phyloP scores from a whole-genome alignment of 2,113 vertebrate species.

The Trichechus manatus region DNA sequence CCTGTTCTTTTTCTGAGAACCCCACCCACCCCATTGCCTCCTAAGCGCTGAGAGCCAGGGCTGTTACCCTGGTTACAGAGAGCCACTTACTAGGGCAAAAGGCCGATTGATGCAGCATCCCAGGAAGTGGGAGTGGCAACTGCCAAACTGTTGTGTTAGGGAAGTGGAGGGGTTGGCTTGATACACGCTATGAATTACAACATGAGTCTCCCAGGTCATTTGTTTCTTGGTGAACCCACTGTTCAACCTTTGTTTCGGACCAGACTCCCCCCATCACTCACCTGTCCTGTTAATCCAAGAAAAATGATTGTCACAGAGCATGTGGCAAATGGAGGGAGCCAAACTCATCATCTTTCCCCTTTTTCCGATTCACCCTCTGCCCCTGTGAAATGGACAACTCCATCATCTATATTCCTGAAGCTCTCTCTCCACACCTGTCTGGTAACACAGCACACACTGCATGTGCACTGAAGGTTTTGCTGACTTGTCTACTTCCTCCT shows the following conservation, averaged over 20 bases:
- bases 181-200: background rate
- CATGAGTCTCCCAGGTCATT: too few relatives aligned
- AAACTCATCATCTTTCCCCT: background rate
- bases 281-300: background rate
- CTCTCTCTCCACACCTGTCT: background rate
- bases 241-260: background rate
- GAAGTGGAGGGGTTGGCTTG: background rate
- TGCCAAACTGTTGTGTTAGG: background rate
- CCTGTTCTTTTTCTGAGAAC: background rate
- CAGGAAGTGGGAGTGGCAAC: background rate
- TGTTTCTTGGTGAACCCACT: background rate
- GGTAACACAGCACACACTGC: background rate
- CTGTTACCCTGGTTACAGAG: background rate
- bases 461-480: background rate
- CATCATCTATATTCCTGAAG: background rate
- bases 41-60: background rate
- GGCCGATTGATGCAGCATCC: background rate
- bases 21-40: background rate
- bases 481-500: background rate
- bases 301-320: background rate
- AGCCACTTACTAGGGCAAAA: background rate
- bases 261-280: background rate
- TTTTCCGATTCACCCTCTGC: background rate
- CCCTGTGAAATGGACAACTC: accelerated
- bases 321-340: background rate